Percentiles rank a stretch among this genome's conserved stretches.
phyloP scores from a whole-genome alignment of 2,113 vertebrate species.

The Crotalus tigris region DNA sequence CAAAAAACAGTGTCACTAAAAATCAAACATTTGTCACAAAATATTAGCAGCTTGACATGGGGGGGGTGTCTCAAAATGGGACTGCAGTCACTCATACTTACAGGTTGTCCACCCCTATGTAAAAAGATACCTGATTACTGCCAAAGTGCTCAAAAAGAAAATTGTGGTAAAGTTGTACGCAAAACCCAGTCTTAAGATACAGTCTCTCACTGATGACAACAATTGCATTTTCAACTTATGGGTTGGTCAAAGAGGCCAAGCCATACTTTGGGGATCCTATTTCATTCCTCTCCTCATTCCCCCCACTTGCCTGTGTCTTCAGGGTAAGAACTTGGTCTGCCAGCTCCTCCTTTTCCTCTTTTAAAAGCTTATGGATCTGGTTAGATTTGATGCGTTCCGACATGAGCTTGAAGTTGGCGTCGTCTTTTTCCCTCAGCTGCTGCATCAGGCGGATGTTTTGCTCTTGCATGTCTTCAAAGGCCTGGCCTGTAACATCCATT shows the following conservation, averaged over 20 bases:
- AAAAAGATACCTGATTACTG: not conserved
- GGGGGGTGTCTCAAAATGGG: not conserved
- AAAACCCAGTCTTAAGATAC: not conserved
- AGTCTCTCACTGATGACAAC: not conserved
- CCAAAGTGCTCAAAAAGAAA: not conserved
- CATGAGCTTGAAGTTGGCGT: constrained; percentile 98
- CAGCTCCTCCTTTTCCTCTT: constrained; percentile 96
- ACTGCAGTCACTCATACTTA: not conserved
- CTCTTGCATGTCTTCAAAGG: constrained; percentile 99
- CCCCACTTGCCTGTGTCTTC: constrained; percentile 86
- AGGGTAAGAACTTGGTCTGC: constrained; percentile 92
- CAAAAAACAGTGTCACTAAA: not conserved
- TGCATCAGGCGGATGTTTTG: constrained; percentile 98
- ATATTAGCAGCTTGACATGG: not conserved
- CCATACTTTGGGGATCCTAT: not conserved
- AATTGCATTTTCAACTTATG: not conserved
- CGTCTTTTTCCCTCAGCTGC: constrained; percentile 95
- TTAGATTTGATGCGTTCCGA: constrained; percentile 97
- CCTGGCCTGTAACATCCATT: constrained; percentile 98
- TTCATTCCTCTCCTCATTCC: not conserved
- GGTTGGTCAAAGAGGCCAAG: not conserved
- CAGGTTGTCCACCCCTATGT: not conserved
- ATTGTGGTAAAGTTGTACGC: not conserved
- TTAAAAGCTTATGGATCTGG: constrained; percentile 96
- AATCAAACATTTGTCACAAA: not conserved